Percentiles rank a stretch among this genome's conserved stretches.
Evolutionary conservation across 2,113 vertebrate species (phyloP).

Genomic region (Cygnus buccinator): DNA sequence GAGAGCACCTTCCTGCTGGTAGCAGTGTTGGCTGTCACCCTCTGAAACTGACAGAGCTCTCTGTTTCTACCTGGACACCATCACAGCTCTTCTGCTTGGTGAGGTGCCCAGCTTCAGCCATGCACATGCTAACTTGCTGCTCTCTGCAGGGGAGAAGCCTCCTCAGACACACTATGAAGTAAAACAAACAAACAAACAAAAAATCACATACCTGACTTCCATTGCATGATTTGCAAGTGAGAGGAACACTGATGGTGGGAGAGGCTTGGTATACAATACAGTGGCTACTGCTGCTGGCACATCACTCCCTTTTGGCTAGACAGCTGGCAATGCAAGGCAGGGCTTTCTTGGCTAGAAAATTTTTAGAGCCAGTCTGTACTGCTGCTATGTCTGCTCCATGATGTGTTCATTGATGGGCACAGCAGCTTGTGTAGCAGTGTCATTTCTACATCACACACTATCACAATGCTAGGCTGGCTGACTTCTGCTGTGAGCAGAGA

Average conservation of each 20-base stretch:
- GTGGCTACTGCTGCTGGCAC: not conserved
- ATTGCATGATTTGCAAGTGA: not conserved
- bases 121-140: not conserved
- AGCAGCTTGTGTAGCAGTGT: not conserved
- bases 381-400: not conserved
- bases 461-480: not conserved
- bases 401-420: rapidly evolving
- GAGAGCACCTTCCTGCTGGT: not conserved
- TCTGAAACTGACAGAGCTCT: not conserved
- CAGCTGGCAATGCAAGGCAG: not conserved
- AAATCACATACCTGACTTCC: not conserved
- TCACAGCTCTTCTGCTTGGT: not conserved
- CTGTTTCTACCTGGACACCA: not conserved
- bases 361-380: not conserved
- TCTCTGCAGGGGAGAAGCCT: constrained; percentile 5
- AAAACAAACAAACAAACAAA: not conserved
- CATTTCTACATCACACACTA: not conserved
- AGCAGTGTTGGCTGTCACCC: not conserved
- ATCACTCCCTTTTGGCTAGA: not conserved
- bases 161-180: not conserved
- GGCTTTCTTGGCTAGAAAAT: not conserved
- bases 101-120: not conserved
- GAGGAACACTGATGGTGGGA: not conserved
- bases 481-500: not conserved
- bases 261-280: not conserved